Conservation (phyloP, 2,888 invertebrate genomes). For the Trichopria drosophilae region DNA sequence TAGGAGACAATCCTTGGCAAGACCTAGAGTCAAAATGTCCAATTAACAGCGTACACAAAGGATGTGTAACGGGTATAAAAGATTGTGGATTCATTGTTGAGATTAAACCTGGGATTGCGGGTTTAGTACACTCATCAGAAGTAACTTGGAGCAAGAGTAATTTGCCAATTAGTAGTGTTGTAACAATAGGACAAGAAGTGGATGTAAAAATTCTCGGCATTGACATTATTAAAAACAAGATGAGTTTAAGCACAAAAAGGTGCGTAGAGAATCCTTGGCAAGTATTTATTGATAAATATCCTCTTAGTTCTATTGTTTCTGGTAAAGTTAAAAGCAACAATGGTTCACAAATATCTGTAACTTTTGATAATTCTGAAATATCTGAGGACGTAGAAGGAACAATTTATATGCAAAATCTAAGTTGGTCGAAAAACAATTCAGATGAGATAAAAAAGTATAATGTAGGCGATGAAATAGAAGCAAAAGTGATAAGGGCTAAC, state of each 20-base stretch:
- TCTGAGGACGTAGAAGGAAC: conserved; percentile 16
- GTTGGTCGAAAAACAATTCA: conserved; percentile 19
- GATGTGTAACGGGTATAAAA: conserved; percentile 22
- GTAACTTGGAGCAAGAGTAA: conserved; percentile 11
- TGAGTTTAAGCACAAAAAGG: conserved; percentile 13
- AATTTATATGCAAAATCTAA: conserved; percentile 17
- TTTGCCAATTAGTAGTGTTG: conserved; percentile 7
- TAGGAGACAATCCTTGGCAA: conserved; percentile 25
- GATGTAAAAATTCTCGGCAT: conserved; percentile 11
- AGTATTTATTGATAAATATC: conserved; percentile 10
- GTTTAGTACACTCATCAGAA: conserved; percentile 11
- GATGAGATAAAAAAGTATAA: conserved; percentile 19
- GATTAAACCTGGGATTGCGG: conserved; percentile 25
- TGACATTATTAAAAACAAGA: conserved; percentile 11
- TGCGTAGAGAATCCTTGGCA: conserved; percentile 14
- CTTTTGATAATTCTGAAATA: conserved; percentile 15
- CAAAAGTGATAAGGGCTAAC: conserved; percentile 20
- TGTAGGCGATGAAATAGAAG: conserved; percentile 20
- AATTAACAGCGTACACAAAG: conserved; percentile 23
- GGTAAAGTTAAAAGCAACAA: conserved; percentile 13
- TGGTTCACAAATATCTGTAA: conserved; percentile 12
- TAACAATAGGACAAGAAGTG: conserved; percentile 8
- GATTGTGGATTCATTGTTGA: conserved; percentile 26
- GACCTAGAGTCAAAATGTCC: conserved; percentile 21
- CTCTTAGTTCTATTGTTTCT: conserved; percentile 7